Conservation (phyloP, 1,140 invertebrate species). For the Zophobas morio region DNA sequence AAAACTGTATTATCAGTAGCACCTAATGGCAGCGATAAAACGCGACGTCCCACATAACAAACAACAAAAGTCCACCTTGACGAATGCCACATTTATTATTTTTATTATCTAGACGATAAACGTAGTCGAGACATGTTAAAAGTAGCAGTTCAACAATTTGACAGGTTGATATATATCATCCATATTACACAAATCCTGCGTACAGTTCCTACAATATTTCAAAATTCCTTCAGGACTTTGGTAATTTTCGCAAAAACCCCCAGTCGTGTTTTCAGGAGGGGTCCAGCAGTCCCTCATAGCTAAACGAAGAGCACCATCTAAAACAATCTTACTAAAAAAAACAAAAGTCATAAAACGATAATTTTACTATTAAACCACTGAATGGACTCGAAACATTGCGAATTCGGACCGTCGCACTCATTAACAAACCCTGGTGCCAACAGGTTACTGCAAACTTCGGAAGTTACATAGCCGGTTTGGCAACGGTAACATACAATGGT, state of each 20-base stretch:
- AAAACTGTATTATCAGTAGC: too few relatives aligned
- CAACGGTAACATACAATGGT: conserved; percentile 2
- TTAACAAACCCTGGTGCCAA: neutral
- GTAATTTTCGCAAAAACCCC: neutral
- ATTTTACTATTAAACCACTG: conserved; percentile 8
- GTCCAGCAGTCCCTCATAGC: neutral
- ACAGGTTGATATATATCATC: neutral
- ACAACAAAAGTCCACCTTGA: too few relatives aligned
- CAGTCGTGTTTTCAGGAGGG: neutral
- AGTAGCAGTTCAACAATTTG: too few relatives aligned
- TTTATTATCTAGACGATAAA: too few relatives aligned
- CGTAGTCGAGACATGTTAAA: too few relatives aligned
- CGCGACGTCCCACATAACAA: too few relatives aligned
- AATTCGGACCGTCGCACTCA: neutral
- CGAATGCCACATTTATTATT: too few relatives aligned
- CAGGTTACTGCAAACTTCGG: conserved; percentile 5
- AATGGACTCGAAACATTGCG: conserved; percentile 5
- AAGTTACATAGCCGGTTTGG: neutral
- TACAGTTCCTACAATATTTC: neutral
- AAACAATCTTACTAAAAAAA: neutral
- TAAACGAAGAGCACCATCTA: conserved; percentile 4
- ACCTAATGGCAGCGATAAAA: too few relatives aligned
- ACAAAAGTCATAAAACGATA: too few relatives aligned
- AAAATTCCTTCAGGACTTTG: neutral
- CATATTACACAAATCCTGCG: neutral